Percentiles rank a stretch among this genome's conserved stretches.
Conservation (phyloP, 2,888 invertebrate genomes). For the Cheilosia vernalis region DNA sequence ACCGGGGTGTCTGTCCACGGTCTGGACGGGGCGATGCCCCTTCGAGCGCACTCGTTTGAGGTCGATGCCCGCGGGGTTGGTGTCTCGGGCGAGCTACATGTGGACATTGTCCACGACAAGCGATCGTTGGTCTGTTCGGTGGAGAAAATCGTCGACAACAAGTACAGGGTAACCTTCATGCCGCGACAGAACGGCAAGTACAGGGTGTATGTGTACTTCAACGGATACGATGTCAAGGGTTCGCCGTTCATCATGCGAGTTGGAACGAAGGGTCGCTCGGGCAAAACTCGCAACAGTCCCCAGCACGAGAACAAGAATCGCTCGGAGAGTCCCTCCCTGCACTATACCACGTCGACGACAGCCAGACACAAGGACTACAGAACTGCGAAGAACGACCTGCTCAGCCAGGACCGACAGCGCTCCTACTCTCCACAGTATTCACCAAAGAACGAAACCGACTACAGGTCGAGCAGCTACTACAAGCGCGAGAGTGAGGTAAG, state of each 20-base stretch:
- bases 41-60: constrained; percentile 94
- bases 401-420: constrained; percentile 79
- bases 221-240: constrained; percentile 92
- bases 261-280: constrained; percentile 87
- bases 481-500: constrained; percentile 83
- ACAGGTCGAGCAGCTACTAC: constrained; percentile 82
- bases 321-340: constrained; percentile 83
- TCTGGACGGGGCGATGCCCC: constrained; percentile 91
- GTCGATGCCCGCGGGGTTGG: constrained; percentile 90
- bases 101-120: constrained; percentile 96
- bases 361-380: constrained; percentile 82
- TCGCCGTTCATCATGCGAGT: constrained; percentile 95
- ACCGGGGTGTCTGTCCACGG: constrained; percentile 93
- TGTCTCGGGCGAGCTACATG: constrained; percentile 93
- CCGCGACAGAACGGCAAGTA: constrained; percentile 92
- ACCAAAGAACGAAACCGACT: constrained; percentile 81
- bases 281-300: constrained; percentile 85
- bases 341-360: constrained; percentile 81
- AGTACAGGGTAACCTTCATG: constrained; percentile 91
- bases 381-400: constrained; percentile 76
- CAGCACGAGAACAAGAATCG: constrained; percentile 84
- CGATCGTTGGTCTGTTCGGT: constrained; percentile 92
- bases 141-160: constrained; percentile 90
- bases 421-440: constrained; percentile 83
- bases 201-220: constrained; percentile 95